Percentiles rank a stretch among this genome's conserved stretches.
Conservation (phyloP, 2,888 invertebrate species). For the Nebria brevicollis region DNA sequence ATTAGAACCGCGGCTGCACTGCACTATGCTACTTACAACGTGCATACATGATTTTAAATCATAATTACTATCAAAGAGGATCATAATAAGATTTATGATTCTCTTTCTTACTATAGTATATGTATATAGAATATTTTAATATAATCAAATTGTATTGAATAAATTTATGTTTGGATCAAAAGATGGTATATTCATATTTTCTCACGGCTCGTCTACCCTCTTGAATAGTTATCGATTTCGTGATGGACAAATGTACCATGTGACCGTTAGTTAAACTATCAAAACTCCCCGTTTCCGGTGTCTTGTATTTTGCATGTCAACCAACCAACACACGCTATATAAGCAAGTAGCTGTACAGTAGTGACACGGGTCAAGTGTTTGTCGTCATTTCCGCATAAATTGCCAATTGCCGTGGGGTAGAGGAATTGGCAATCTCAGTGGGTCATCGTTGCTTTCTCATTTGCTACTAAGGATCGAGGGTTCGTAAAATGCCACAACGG, state of each 20-base stretch:
- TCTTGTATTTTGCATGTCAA: background rate
- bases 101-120: too few relatives aligned
- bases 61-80: too few relatives aligned
- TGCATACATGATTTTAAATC: too few relatives aligned
- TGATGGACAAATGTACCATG: background rate
- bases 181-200: background rate
- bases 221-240: background rate
- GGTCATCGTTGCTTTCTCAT: background rate
- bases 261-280: background rate
- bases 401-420: background rate
- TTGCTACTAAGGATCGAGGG: background rate
- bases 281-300: background rate
- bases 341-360: background rate
- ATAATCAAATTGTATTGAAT: too few relatives aligned
- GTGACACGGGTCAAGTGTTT: conserved; percentile 1
- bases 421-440: background rate
- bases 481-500: background rate
- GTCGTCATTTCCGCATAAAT: conserved; percentile 1
- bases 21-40: too few relatives aligned
- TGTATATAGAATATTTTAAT: too few relatives aligned
- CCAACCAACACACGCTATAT: background rate
- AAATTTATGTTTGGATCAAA: background rate
- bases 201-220: background rate
- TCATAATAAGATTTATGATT: too few relatives aligned
- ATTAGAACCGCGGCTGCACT: background rate